A percentile compares a stretch with the other conserved stretches of the same genome.
Conservation (phyloP, 2,888 invertebrate genomes). For the Eurois occulta region DNA sequence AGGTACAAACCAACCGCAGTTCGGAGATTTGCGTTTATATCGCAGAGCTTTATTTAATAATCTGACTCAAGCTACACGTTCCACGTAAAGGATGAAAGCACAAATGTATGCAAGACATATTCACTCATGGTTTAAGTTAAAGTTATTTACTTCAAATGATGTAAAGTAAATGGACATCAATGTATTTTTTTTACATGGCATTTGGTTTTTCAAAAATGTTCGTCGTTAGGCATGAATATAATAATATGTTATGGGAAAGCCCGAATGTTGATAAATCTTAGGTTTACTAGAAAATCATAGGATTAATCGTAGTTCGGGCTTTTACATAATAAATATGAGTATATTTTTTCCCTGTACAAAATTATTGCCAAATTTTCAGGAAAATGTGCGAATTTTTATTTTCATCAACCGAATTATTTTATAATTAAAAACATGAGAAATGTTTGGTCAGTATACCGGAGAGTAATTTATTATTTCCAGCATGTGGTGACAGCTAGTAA, state of each 20-base stretch:
- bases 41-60: slow-evolving; percentile 47
- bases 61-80: slow-evolving; percentile 25
- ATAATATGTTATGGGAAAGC: neutral
- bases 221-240: neutral
- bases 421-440: slow-evolving; percentile 39
- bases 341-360: neutral
- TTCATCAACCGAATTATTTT: slow-evolving; percentile 33
- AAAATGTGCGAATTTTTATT: slow-evolving; percentile 13
- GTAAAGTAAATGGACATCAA: slow-evolving; percentile 1
- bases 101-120: neutral
- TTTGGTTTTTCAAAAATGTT: neutral
- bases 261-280: neutral
- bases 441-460: slow-evolving; percentile 27
- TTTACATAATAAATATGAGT: neutral
- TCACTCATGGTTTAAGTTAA: neutral
- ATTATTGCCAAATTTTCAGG: neutral
- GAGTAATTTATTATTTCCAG: slow-evolving; percentile 51
- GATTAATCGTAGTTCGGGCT: neutral
- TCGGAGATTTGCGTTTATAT: slow-evolving; percentile 40
- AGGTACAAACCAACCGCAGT: slow-evolving; percentile 30
- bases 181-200: neutral
- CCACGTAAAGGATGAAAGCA: neutral
- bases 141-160: slow-evolving; percentile 1
- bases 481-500: slow-evolving; percentile 30
- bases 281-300: neutral